A percentile compares a stretch with the other conserved stretches of the same genome.
phyloP scores from a whole-genome alignment of 1,140 invertebrate species.

The Paraescarpia echinospica region DNA sequence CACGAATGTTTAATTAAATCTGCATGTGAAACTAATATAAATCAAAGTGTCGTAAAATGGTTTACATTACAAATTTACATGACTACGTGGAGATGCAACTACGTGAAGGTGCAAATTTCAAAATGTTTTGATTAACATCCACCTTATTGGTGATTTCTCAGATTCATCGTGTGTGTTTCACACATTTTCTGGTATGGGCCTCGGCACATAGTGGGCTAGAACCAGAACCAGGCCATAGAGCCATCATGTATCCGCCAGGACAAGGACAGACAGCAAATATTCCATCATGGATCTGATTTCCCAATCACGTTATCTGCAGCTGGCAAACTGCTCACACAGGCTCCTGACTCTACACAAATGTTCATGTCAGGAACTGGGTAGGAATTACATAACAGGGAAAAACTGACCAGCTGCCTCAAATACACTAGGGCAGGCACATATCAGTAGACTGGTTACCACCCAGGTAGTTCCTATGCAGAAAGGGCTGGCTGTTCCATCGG shows the following conservation, averaged over 20 bases:
- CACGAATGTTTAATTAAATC: no score
- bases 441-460: background rate
- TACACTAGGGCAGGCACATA: background rate
- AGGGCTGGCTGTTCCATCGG: background rate
- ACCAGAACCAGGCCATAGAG: background rate
- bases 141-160: background rate
- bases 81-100: no score
- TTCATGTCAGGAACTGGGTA: background rate
- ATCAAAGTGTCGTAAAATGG: no score
- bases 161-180: background rate
- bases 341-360: background rate
- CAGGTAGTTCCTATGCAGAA: background rate
- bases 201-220: background rate
- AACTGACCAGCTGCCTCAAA: background rate
- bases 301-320: background rate
- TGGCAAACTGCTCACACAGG: background rate
- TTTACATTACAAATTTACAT: no score
- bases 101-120: no score
- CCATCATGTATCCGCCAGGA: background rate
- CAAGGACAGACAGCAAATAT: background rate
- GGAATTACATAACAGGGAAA: conserved; percentile 5
- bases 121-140: no score
- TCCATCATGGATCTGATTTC: background rate
- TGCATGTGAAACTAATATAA: no score
- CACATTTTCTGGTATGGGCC: background rate